These are phyloP conservation scores for Cyclophora punctaria DNA, from an alignment of 2,888 invertebrate species.

Conservation along the genomic window DNA sequence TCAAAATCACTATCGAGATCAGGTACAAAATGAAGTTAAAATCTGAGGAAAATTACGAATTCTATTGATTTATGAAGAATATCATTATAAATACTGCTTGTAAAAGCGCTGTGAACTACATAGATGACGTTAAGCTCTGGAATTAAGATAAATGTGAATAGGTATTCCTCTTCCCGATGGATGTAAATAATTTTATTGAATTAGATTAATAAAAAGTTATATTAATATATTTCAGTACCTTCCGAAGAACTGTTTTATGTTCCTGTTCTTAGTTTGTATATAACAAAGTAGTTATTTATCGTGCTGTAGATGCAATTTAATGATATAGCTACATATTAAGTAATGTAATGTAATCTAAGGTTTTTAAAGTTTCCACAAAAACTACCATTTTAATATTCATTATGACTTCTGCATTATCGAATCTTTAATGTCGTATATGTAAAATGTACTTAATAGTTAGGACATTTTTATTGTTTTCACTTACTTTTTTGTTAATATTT, in stretches of 20 bases:
- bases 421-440: constrained; percentile 54
- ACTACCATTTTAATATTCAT: constrained; percentile 51
- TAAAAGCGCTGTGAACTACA: constrained; percentile 57
- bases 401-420: constrained; percentile 35
- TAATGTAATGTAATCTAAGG: constrained; percentile 36
- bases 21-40: constrained; percentile 23
- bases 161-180: constrained; percentile 48
- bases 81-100: constrained; percentile 39
- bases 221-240: constrained; percentile 70
- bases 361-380: constrained; percentile 50
- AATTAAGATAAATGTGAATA: constrained; percentile 55
- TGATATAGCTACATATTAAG: constrained; percentile 30
- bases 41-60: too few species aligned
- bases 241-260: constrained; percentile 71
- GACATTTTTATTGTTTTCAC: constrained; percentile 39
- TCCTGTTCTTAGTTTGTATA: constrained; percentile 71
- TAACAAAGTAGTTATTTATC: constrained; percentile 53
- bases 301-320: constrained; percentile 37
- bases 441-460: constrained; percentile 68
- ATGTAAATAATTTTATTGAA: constrained; percentile 59
- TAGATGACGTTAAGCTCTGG: constrained; percentile 52
- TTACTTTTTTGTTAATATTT: constrained; percentile 26
- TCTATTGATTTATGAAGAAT: too few species aligned
- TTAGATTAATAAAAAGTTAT: constrained; percentile 47
- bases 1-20: constrained; percentile 27